Evolutionary conservation across 1,140 invertebrate genomes (phyloP), one percentile per base, ranked within the genome.

Genomic region (Mizuhopecten yessoensis): DNA sequence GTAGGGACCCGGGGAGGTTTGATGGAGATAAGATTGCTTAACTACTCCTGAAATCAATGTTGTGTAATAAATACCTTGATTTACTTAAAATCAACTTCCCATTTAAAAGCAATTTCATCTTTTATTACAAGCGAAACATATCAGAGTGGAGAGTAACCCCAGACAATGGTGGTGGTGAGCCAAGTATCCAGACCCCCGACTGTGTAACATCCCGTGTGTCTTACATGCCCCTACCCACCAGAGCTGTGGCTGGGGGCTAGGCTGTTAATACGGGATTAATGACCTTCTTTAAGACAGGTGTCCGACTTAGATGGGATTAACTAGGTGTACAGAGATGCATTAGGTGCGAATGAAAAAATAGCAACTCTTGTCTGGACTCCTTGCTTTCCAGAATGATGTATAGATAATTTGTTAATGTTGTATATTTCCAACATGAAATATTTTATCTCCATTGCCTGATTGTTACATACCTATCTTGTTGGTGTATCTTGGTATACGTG

Each of bases 241-340:
- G 9, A 17, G 3, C 57, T 29, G n/a, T n/a, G n/a, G n/a, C n/a
- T n/a, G n/a, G n/a, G n/a, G n/a, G n/a, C 57, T n/a, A 29, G 57
- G 57, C 57, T 17, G 57, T 75, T 75, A 75, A 75, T 75, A 23
- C 57, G 9, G 11, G 57, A 75, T 75, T 75, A 75, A 75, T 29
- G 57, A 75, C 57, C 23, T 49, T 2, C 57, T 17, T 29, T 75
- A 9, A 75, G 57, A 75, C 57, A 75, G 57, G 57, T 75, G 57
- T 75, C 17, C 3, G 57, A 17, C 57, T 75, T 75, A n/a, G 0
- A 75, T 17, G 29, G 57, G n/a, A n/a, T 29, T 29, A 75, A 29
- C 9, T 75, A 75, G 57, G 57, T 75, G 57, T 75, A n/a, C 57
- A 75, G 57, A n/a, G 23, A 75, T 75, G n/a, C 57, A 75, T 75